These are phyloP conservation scores for Nephrocerus scutellatus DNA, from an alignment of 2,888 invertebrate genomes.

Conservation along the genomic window DNA sequence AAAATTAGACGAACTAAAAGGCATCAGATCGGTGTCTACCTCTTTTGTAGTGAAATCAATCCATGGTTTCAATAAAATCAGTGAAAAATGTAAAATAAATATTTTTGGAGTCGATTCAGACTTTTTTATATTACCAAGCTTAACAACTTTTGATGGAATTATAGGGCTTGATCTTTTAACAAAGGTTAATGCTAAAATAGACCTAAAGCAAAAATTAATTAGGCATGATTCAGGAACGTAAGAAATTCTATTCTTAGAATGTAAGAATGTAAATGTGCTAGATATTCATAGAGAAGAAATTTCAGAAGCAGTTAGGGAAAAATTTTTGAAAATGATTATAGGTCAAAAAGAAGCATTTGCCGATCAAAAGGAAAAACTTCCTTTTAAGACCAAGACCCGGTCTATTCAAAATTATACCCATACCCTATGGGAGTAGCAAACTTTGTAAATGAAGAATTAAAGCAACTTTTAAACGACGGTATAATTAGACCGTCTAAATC, in stretches of 20 bases:
- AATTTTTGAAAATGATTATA: constrained; percentile 12
- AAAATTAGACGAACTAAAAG: too few relatives aligned
- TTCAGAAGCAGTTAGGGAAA: not conserved
- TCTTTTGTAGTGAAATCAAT: too few relatives aligned
- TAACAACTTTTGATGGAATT: too few relatives aligned
- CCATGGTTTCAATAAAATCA: too few relatives aligned
- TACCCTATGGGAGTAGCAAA: constrained; percentile 19
- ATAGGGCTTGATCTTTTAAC: too few relatives aligned
- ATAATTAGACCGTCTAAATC: too few relatives aligned
- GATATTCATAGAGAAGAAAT: not conserved
- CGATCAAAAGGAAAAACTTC: constrained; percentile 10
- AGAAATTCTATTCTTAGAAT: constrained; percentile 3
- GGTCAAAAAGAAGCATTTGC: constrained; percentile 12
- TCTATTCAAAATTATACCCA: constrained; percentile 16
- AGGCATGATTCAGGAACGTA: constrained; percentile 3
- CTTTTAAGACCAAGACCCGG: constrained; percentile 11
- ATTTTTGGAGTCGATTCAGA: too few relatives aligned
- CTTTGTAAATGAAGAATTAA: constrained; percentile 15
- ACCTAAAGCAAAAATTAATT: too few relatives aligned
- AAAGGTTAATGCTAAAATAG: too few relatives aligned
- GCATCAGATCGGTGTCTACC: too few relatives aligned
- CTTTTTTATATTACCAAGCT: too few relatives aligned
- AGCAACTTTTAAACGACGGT: constrained; percentile 8
- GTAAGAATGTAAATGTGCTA: constrained; percentile 7
- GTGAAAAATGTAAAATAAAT: too few relatives aligned